phyloP scores from a whole-genome alignment of 2,113 vertebrate genomes.

The Todiramphus saurophagus region DNA sequence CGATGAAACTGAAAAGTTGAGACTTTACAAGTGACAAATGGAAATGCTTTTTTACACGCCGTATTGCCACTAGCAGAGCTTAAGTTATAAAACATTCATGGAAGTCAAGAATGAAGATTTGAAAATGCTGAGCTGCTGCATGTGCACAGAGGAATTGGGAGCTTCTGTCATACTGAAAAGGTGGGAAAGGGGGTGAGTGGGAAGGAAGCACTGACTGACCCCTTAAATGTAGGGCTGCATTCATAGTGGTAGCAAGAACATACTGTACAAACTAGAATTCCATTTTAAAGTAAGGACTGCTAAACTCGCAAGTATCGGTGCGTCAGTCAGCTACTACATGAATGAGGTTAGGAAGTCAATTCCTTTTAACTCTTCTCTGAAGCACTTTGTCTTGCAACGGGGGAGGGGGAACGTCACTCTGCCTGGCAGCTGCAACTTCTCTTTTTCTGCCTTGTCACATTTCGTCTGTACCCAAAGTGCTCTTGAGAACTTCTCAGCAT shows the following conservation, averaged over 20 bases:
- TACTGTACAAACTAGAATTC: rapidly evolving
- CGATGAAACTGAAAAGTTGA: neutral
- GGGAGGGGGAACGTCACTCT: neutral
- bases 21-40: neutral
- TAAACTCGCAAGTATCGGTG: neutral
- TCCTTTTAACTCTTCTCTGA: neutral
- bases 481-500: neutral
- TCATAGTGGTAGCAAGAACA: neutral
- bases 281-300: neutral
- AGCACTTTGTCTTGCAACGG: neutral
- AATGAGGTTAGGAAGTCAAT: neutral
- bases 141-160: rapidly evolving
- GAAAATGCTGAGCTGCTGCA: neutral
- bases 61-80: neutral
- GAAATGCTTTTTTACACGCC: neutral
- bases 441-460: neutral
- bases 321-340: neutral
- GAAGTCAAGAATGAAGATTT: neutral
- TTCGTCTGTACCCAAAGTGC: neutral
- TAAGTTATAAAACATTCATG: rapidly evolving
- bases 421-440: neutral
- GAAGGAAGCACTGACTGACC: neutral
- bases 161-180: neutral
- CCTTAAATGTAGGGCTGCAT: neutral
- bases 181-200: neutral